Evolutionary conservation across 35 echinoderm and acorn worm species (phyloP).

Genomic region (Strongylocentrotus purpuratus): DNA sequence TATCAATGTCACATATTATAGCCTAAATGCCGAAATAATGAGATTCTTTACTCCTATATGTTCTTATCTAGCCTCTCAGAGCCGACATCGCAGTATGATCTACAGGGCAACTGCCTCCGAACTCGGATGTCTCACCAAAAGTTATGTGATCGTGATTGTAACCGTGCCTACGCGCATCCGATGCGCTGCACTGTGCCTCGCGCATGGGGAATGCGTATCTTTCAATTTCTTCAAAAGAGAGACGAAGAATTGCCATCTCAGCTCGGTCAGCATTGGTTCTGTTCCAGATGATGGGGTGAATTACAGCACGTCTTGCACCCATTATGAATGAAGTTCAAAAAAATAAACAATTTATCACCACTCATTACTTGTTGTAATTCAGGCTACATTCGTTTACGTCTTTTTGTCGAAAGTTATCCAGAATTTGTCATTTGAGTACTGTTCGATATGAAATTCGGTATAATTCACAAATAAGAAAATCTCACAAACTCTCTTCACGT

Average conservation of each 20-base stretch:
- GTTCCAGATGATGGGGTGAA: not conserved
- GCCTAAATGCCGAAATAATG: too few species aligned
- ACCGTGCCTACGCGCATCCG: not conserved
- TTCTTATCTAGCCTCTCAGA: not conserved
- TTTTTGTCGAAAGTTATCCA: too few species aligned
- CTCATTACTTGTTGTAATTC: too few species aligned
- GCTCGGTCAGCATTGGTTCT: not conserved
- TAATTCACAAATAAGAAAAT: too few species aligned
- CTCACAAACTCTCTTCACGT: too few species aligned
- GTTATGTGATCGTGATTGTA: not conserved
- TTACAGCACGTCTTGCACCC: not conserved
- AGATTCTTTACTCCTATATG: too few species aligned
- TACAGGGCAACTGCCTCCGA: not conserved
- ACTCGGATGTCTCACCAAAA: not conserved
- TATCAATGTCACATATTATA: too few species aligned
- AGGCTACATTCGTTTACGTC: too few species aligned
- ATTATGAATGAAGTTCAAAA: not conserved
- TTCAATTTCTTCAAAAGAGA: not conserved
- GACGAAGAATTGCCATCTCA: not conserved
- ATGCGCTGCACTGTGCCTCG: not conserved
- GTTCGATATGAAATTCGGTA: too few species aligned
- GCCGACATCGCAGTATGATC: not conserved
- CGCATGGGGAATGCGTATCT: not conserved
- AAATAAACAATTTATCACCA: too few species aligned
- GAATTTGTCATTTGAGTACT: too few species aligned